Conservation (phyloP, 2,113 vertebrate genomes). For the Gavia stellata region DNA sequence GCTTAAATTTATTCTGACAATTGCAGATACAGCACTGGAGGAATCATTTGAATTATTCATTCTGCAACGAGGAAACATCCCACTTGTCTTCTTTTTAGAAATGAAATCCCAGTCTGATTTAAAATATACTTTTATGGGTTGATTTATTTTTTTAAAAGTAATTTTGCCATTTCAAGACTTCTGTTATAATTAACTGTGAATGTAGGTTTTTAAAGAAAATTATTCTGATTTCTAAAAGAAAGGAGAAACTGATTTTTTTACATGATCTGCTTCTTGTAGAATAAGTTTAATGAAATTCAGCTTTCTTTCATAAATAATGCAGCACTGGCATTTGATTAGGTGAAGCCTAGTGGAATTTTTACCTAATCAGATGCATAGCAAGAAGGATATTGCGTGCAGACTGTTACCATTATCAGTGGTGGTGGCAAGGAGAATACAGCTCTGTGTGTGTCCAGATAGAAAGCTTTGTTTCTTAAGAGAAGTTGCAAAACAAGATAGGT, state of each 20-base stretch:
- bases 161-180: slow-evolving; percentile 30
- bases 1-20: slow-evolving; percentile 58
- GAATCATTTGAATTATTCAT: slow-evolving; percentile 68
- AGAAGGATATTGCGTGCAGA: slow-evolving; percentile 49
- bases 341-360: slow-evolving; percentile 57
- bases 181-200: not conserved
- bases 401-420: not conserved
- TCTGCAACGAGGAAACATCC: slow-evolving; percentile 48
- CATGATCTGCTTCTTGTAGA: slow-evolving; percentile 22
- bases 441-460: not conserved
- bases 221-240: slow-evolving; percentile 21
- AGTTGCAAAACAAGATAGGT: not conserved
- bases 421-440: slow-evolving; percentile 5
- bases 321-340: slow-evolving; percentile 58
- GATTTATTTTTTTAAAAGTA: not conserved
- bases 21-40: slow-evolving; percentile 21
- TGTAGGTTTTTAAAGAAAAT: slow-evolving; percentile 3
- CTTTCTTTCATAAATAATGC: slow-evolving; percentile 73
- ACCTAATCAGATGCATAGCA: slow-evolving; percentile 47
- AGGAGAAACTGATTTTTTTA: slow-evolving; percentile 13
- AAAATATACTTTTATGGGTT: slow-evolving; percentile 12
- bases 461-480: not conserved
- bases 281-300: slow-evolving; percentile 63
- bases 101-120: slow-evolving; percentile 35
- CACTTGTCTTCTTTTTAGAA: slow-evolving; percentile 55